Conservation (phyloP, 2,113 vertebrate genomes). For the Paramormyrops kingsleyae region DNA sequence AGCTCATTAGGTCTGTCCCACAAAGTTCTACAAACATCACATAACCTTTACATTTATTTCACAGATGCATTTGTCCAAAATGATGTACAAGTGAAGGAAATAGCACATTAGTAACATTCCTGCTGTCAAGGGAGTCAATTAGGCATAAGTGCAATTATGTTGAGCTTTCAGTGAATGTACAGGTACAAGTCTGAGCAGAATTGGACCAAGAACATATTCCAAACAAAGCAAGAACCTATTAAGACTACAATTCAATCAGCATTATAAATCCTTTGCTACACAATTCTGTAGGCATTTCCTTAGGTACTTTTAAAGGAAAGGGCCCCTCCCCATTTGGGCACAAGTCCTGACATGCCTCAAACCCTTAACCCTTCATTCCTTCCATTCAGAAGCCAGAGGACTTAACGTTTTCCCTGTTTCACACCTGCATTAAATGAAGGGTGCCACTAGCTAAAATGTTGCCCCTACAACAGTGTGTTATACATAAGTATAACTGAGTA, state of each 20-base stretch:
- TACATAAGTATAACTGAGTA: not conserved
- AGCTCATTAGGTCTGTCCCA: not conserved
- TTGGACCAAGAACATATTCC: not conserved
- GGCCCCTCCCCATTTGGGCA: not conserved
- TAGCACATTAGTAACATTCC: not conserved
- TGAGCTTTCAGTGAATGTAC: not conserved
- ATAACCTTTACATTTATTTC: not conserved
- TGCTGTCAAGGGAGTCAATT: not conserved
- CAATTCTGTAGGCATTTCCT: not conserved
- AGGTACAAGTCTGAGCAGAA: not conserved
- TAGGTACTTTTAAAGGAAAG: not conserved
- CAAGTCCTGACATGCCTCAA: not conserved
- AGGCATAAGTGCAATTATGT: not conserved
- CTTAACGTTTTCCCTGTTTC: not conserved
- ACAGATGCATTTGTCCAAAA: not conserved
- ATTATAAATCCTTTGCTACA: not conserved
- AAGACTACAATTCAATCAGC: not conserved
- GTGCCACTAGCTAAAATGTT: not conserved
- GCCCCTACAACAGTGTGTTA: not conserved
- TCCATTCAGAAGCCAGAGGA: not conserved
- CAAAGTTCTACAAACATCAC: not conserved
- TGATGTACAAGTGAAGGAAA: not conserved
- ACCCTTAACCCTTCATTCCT: not conserved
- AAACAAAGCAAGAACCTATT: not conserved
- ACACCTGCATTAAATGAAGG: not conserved